Evolutionary conservation across 2,888 invertebrate species (phyloP), one percentile per base, ranked within the genome.

Genomic region (Polyommatus iphigenia): DNA sequence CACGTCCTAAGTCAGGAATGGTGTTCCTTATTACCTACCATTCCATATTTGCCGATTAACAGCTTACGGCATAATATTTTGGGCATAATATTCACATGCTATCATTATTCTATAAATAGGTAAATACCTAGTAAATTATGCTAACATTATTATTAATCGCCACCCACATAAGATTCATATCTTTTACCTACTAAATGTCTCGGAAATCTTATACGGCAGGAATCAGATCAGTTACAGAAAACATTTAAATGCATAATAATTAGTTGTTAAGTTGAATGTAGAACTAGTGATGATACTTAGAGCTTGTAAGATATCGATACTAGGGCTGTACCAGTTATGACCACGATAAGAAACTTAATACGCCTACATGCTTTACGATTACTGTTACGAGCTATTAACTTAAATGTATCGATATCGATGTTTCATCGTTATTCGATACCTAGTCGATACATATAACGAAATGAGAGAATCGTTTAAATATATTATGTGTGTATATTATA

Each of bases 241-340:
- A 7, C 6, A 59, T 62, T 10, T 24, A 62, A 24, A 62, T 20
- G 10, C 62, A 62, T 20, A 62, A 62, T 62, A 62, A 62, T 24
- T 59, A 24, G 10, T 10, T 62, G 46, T 46, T 46, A 46, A 46
- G 46, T 46, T 13, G 46, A 13, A 10, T 62, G 13, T 24, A 62
- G 62, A 62, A 62, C 62, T 62, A 62, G 62, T 62, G 62, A 62
- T 67, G 67, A 32, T 67, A 46, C 18, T 75, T 54, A 32, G 29
- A 75, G 73, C 73, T 75, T 75, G 46, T 54, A 32, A 73, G 54
- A 54, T 75, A 75, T 75, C 75, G 75, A 54, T 54, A 29, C 24
- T 54, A 54, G 50, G 15, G 50, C 8, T 54, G 54, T 75, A 24
- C 75, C 50, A 75, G 75, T 50, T 54, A 75, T 75, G 73, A 73